Evolutionary conservation across 2,797 vertebrate species (phyloP).

Genomic region (Rhinichthys osculus): DNA sequence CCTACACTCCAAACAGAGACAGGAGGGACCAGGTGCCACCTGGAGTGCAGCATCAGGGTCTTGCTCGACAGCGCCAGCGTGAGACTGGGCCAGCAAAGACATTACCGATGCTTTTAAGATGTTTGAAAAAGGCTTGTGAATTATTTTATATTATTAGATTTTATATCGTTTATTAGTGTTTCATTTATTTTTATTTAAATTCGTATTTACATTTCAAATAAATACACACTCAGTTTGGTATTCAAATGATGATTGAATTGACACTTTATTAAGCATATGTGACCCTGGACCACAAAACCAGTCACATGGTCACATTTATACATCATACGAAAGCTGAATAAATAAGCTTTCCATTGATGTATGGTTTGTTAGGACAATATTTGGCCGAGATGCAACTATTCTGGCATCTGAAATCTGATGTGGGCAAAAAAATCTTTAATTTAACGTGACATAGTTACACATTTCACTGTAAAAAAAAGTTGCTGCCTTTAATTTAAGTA

Average conservation of each 20-base stretch:
- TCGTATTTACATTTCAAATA: neutral
- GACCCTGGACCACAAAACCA: too few species aligned
- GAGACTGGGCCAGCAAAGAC: constrained; percentile 2
- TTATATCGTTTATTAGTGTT: neutral
- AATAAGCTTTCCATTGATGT: too few species aligned
- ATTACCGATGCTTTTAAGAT: neutral
- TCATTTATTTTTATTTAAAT: neutral
- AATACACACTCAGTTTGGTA: neutral
- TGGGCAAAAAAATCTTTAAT: too few species aligned
- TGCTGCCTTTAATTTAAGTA: too few species aligned
- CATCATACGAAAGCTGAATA: too few species aligned
- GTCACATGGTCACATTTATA: too few species aligned
- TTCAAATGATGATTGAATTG: neutral
- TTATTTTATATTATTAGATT: neutral
- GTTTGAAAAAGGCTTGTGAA: neutral
- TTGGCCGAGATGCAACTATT: too few species aligned
- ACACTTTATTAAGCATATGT: neutral
- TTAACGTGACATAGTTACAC: too few species aligned
- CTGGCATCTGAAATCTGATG: too few species aligned
- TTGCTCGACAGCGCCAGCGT: constrained; percentile 10
- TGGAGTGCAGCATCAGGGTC: constrained; percentile 49
- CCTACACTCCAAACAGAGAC: constrained; percentile 40
- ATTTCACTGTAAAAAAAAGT: too few species aligned
- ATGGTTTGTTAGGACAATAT: too few species aligned
- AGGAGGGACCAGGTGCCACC: constrained; percentile 60